Conservation (phyloP, 1,140 invertebrate species). For the Temnothorax longispinosus region DNA sequence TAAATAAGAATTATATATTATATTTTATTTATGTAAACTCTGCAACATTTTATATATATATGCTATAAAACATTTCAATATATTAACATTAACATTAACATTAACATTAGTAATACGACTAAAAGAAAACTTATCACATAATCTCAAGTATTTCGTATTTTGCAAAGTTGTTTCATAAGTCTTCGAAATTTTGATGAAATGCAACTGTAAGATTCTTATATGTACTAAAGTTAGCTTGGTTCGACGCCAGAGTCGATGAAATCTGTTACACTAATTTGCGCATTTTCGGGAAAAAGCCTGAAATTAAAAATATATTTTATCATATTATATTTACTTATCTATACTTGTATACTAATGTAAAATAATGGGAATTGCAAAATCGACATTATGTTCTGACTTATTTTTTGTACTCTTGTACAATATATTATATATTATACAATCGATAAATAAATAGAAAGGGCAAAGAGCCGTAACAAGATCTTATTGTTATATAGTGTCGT, state of each 20-base stretch:
- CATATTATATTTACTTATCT: conserved; percentile 42
- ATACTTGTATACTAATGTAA: neutral
- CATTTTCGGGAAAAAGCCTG: conserved; percentile 84
- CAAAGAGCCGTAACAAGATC: no score
- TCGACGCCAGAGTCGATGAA: conserved; percentile 86
- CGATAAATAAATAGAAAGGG: no score
- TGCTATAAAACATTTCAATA: no score
- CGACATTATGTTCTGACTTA: neutral
- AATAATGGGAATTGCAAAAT: conserved; percentile 7
- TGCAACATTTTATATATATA: no score
- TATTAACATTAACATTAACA: no score
- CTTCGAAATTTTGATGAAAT: neutral
- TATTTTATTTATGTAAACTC: no score
- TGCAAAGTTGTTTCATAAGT: neutral
- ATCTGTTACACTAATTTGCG: conserved; percentile 81
- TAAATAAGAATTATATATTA: no score
- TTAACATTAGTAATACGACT: no score
- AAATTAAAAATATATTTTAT: conserved; percentile 64
- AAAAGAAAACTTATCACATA: no score
- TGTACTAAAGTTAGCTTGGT: conserved; percentile 29
- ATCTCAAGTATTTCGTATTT: no score
- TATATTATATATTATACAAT: neutral
- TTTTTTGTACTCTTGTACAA: neutral
- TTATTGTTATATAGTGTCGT: no score
- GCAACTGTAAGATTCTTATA: neutral